Evolutionary conservation across 2,113 vertebrate species (phyloP), one percentile per base, ranked within the genome.

Genomic region (Phalacrocorax carbo): DNA sequence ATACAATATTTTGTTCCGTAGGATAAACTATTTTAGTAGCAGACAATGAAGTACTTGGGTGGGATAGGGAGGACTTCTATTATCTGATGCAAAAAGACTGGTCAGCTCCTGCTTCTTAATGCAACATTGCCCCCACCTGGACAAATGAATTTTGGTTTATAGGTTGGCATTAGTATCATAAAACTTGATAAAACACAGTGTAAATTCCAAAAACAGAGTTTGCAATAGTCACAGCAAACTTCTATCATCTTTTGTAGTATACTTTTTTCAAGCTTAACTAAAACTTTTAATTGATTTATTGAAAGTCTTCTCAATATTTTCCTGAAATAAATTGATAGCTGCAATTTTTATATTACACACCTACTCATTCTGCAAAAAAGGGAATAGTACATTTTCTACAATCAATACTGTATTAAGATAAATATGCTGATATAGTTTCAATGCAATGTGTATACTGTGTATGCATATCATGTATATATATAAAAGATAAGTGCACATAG

Each of bases 51-150:
- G 79, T n/a, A 51, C 30, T 70, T 46, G 22, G 49, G 13, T 73
- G 55, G 75, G 92, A 89, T 86, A 91, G n/a, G 72, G 71, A 86
- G 70, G 48, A 60, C 30, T 70, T 86, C 30, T 65, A 60, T 21
- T 65, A 84, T 44, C 77, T 61, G 44, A 88, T 49, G 30, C 38
- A 84, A 49, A 86, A 75, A 80, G 49, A 79, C 5, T 18, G 54
- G 46, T 58, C 73, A 73, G 46, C 10, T 76, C 40, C 58, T 52
- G 40, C 71, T 96, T 93, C 88, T 77, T 80, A 91, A 93, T 81
- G 79, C 96, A 97, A 98, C 89, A 94, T 79, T 96, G 97, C 97
- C 97, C 95, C 90, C 97, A 40, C 40, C 94, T 92, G 97, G 97
- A 83, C 91, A 91, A 94, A 91, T 3, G 21, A 36, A 49, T 84